A percentile compares a stretch with the other conserved stretches of the same genome.
Conservation (phyloP, 2,888 invertebrate species). For the Clistopyga incitator region DNA sequence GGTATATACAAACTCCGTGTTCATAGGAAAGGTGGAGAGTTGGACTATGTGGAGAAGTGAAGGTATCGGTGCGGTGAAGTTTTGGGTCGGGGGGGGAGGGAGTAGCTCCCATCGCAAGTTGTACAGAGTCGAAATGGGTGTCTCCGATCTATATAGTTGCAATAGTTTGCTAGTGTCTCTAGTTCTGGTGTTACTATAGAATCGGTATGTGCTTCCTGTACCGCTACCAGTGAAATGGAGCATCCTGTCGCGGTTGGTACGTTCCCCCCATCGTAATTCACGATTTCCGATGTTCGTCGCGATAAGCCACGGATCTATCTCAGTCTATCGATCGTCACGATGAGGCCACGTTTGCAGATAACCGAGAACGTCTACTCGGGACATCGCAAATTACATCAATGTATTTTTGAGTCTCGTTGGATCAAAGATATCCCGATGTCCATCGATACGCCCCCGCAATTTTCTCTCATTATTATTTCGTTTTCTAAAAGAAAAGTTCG, state of each 20-base stretch:
- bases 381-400: neutral
- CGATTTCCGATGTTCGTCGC: slow-evolving; percentile 52
- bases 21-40: no score
- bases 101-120: neutral
- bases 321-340: slow-evolving; percentile 10
- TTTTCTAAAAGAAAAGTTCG: no score
- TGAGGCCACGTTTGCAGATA: neutral
- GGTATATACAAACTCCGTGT: no score
- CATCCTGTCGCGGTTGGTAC: slow-evolving; percentile 60
- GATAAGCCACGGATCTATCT: slow-evolving; percentile 9
- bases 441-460: neutral
- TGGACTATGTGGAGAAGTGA: no score
- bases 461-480: neutral
- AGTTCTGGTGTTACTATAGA: slow-evolving; percentile 13
- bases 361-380: neutral
- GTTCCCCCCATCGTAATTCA: slow-evolving; percentile 58
- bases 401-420: neutral
- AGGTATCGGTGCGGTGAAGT: no score
- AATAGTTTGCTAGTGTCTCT: slow-evolving; percentile 18
- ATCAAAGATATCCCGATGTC: neutral
- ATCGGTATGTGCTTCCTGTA: slow-evolving; percentile 18
- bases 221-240: slow-evolving; percentile 42
- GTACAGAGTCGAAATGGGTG: neutral
- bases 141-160: neutral
- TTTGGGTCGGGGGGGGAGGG: no score